Evolutionary conservation across 2,888 invertebrate species (phyloP), one percentile per base, ranked within the genome.

Genomic region (Pinctada fucata): DNA sequence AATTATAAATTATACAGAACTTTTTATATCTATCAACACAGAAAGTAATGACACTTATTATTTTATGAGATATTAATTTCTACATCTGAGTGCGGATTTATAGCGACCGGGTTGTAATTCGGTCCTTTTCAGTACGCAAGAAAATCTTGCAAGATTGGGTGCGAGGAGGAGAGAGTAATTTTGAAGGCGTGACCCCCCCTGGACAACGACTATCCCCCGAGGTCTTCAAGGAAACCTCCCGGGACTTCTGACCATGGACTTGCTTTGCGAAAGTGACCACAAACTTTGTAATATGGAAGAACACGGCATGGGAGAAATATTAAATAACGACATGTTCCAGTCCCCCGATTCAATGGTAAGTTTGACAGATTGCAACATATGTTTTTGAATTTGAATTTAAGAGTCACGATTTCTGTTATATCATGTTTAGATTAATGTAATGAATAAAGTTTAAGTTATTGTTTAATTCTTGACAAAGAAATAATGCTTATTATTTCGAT

Each of bases 221-320:
- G 89, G 89, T 85, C 81, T 84, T 79, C 70, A 76, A 80, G 75
- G 82, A 83, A 80, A 79, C 87, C 88, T 82, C 87, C 83, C 79
- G 88, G 89, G 89, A 88, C 88, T 79, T 76, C 82, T 86, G 87
- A 88, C 85, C 84, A 90, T 90, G 90, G 90, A 90, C 88, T 82
- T 89, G 82, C 89, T 90, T 79, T 90, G 87, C 82, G 88, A 88
- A 84, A 86, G 85, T 83, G 90, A 90, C 84, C 86, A 87, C 81
- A 90, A 89, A 84, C 85, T 89, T 78, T 83, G 86, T 82, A 89
- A 88, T 77, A 82, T 90, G 85, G 90, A 89, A 70, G 88, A 89
- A 45, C 70, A 82, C 70, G 88, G 88, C 80, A 87, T 89, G 86
- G 84, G 84, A 77, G 88, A 88, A 75, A 86, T 90, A 72, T 81